Base-by-base conservation (phyloP, 2,888 invertebrate genomes). In the Tricholauxania praeusta region DNA sequence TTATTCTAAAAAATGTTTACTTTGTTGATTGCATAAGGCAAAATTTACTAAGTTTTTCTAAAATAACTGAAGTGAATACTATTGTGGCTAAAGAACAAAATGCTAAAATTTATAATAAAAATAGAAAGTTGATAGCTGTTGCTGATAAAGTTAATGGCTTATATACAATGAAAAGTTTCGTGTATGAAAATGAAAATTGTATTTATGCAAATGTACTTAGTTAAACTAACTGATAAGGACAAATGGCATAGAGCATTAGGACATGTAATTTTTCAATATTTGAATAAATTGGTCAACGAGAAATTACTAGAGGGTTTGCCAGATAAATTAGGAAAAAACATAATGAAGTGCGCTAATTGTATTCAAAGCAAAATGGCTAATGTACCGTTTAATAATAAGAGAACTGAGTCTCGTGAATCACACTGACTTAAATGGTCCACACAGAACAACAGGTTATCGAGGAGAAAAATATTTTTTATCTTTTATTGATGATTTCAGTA, bases 281-380 rank as follows among this genome's bases (percentile, higher is more conserved):
- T 39, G 10, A 39, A 72, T 63, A 74, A 53, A 49, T 55, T 71
- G 28, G 51, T 59, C 19, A 68, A 67, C 55, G 57, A 67, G 71
- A 59, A 22, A 71, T 57, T 74, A 57, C 28, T 74, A 62, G 39
- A 63, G 17, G 74, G 71, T 71, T 63, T 71, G 39, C 74, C 68
- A 62, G 62, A 74, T 39, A 67, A 71, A 53, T 63, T 74, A 71
- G 71, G 55, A 67, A 68, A 69, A 48, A 28, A 52, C 28, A 15
- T 59, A 47, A 59, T 65, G 39, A 74, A 74, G 57, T 72, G 74
- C 53, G 72, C 63, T n/a, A 74, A 19, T 32, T 73, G 55, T 22
- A 71, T 73, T 59, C 48, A 73, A 60, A 74, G 68, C 67, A 74
- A 74, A 65, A 71, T 74, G 71, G 22, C 63, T n/a, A 72, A 72